Evolutionary conservation across 1,140 invertebrate genomes (phyloP), one percentile per base, ranked within the genome.

Genomic region (Idris sp.): DNA sequence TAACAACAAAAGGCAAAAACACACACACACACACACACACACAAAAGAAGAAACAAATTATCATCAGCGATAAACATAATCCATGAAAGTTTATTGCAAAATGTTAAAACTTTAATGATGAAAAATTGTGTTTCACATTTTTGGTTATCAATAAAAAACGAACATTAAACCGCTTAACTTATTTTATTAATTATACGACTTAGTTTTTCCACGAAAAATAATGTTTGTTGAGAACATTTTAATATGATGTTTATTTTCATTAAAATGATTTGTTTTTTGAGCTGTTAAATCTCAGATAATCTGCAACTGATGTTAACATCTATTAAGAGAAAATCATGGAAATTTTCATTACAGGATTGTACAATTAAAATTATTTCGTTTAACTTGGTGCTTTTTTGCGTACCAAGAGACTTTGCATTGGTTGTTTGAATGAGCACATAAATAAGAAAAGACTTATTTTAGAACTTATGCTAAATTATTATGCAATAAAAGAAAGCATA

Each of bases 261-360:
- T 65, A 44, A 44, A 53, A 65, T 54, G 44, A 54, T 53, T 65
- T 36, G 49, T 28, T 16, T 54, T 65, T 54, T 44, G 54, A 65
- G 53, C 40, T 65, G 35, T 44, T 44, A 44, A 18, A 25, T 40
- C 15, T 30, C 48, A 44, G 48, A 65, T 65, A 65, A 65, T 65
- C 61, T 44, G 61, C 1, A 44, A 18, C 30, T 51, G 61, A 54
- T 35, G 61, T 65, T 65, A 48, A 65, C 61, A 38, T 62, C 36
- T 48, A 46, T 56, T 54, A 54, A 54, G 62, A 54, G 49, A 56
- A 67, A 48, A 67, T 54, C 48, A 67, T 56, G 30, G 31, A 46
- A 46, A 54, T 67, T 54, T 48, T 30, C 13, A 30, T 14, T 46
- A 22, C 25, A 25, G 15, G 25, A 15, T 31, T 33, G 16, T 10